Evolutionary conservation across 2,113 vertebrate species (phyloP).

Genomic region (Aphelocoma coerulescens): DNA sequence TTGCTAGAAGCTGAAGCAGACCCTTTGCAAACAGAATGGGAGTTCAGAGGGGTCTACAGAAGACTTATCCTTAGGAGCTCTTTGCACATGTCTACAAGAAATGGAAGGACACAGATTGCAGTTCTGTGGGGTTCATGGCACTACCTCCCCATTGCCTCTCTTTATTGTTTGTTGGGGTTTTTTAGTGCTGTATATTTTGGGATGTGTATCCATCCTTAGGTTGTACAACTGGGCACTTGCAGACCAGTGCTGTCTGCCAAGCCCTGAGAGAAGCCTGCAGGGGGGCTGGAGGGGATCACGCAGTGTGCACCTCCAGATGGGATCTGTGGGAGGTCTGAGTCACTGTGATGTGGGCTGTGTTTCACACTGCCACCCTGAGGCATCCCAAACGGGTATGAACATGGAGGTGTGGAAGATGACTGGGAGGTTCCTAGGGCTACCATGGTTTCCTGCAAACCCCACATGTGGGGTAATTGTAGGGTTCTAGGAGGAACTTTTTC

Average conservation of each 20-base stretch:
- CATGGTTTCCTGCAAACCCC: constrained; percentile 35
- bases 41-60: background rate
- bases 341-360: constrained; percentile 40
- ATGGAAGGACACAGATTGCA: background rate
- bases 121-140: background rate
- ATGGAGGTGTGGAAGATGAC: constrained; percentile 43
- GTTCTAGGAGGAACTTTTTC: constrained; percentile 32
- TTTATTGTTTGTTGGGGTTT: background rate
- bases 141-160: background rate
- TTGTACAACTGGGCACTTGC: background rate
- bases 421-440: constrained; percentile 17
- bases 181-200: background rate
- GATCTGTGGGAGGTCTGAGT: constrained; percentile 57
- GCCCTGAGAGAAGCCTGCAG: background rate
- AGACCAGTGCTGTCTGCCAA: background rate
- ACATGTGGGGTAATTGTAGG: background rate
- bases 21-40: background rate
- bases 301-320: constrained; percentile 49
- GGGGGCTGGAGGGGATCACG: background rate
- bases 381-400: constrained; percentile 9
- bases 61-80: background rate
- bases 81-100: background rate
- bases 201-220: background rate
- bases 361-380: constrained; percentile 47
- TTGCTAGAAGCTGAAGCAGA: background rate